Conservation (phyloP, 2,113 vertebrate genomes). For the Leptobrachium ailaonicum region DNA sequence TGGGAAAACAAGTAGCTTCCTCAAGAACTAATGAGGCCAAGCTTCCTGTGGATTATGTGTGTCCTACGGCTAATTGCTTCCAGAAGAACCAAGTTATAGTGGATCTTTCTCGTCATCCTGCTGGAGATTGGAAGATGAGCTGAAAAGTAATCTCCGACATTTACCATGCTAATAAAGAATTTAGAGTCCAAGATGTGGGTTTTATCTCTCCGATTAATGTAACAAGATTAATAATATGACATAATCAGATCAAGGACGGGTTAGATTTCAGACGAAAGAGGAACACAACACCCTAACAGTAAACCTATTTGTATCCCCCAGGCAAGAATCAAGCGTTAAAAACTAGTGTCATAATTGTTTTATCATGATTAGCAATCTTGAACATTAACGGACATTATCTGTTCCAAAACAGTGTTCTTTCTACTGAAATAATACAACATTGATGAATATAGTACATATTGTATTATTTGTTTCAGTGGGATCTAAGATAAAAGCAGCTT, state of each 20-base stretch:
- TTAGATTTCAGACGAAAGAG: neutral
- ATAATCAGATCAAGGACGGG: too few species aligned
- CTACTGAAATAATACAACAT: neutral
- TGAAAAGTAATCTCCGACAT: constrained; percentile 20
- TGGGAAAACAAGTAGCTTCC: constrained; percentile 34
- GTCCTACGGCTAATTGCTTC: constrained; percentile 41
- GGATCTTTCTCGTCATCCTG: constrained; percentile 20
- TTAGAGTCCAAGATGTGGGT: neutral
- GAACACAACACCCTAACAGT: neutral
- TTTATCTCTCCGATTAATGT: constrained; percentile 1
- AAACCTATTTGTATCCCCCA: too few species aligned
- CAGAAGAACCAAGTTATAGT: constrained; percentile 24
- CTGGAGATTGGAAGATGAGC: neutral
- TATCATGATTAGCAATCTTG: too few species aligned
- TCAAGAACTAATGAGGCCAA: constrained; percentile 32
- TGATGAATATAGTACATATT: neutral
- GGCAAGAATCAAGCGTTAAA: too few species aligned
- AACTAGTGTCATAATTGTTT: too few species aligned
- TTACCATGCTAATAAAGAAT: constrained; percentile 17
- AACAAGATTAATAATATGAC: neutral
- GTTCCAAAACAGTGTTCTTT: too few species aligned
- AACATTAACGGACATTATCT: too few species aligned
- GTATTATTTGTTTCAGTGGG: neutral
- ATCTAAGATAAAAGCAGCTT: neutral
- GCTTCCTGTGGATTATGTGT: constrained; percentile 35